phyloP scores from a whole-genome alignment of 1,140 invertebrate genomes.

The Philopotamus ludificatus region DNA sequence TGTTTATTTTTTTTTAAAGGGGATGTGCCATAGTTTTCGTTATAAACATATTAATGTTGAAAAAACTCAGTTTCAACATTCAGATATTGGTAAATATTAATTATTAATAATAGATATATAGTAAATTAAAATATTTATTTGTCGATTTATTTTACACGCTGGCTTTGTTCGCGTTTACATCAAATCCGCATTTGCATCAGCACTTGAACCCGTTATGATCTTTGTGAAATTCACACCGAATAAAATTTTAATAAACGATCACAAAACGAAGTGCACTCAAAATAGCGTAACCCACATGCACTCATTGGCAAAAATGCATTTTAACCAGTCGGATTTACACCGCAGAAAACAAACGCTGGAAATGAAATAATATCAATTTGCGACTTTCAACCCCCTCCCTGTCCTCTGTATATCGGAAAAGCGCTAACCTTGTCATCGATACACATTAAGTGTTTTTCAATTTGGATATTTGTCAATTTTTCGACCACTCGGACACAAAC shows the following conservation, averaged over 20 bases:
- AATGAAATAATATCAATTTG: not conserved
- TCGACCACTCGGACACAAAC: too few relatives aligned
- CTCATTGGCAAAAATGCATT: not conserved
- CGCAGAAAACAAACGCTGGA: not conserved
- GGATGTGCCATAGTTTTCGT: too few relatives aligned
- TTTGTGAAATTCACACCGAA: not conserved
- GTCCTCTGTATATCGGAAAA: too few relatives aligned
- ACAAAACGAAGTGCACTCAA: not conserved
- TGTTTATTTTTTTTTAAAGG: too few relatives aligned
- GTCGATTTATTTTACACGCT: not conserved
- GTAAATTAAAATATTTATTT: not conserved
- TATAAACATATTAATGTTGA: not conserved
- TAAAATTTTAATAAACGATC: not conserved
- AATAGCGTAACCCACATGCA: not conserved
- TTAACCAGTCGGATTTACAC: not conserved
- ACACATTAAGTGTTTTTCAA: slow-evolving; percentile 16
- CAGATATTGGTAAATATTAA: not conserved
- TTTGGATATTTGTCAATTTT: too few relatives aligned
- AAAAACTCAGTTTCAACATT: not conserved
- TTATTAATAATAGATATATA: not conserved
- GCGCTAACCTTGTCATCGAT: slow-evolving; percentile 31
- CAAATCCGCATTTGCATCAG: not conserved
- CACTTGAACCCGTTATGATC: not conserved
- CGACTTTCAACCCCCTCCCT: slow-evolving; percentile 11
- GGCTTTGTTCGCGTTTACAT: not conserved